These are phyloP conservation scores for Pteruthius melanotis DNA, from an alignment of 2,113 vertebrate species.

Conservation along the genomic window DNA sequence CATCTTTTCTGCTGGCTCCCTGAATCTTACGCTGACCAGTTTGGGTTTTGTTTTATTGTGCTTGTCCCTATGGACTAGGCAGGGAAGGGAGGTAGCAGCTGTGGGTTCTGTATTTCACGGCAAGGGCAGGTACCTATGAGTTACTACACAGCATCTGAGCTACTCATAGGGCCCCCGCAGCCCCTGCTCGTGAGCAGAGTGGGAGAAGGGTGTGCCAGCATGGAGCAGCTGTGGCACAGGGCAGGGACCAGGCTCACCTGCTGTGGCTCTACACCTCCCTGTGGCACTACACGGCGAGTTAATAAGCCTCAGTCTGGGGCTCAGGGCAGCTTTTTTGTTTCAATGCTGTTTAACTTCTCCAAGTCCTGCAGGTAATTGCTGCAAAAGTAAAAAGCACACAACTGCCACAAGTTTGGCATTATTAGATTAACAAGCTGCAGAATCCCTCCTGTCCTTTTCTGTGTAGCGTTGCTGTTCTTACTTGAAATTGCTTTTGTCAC, in stretches of 20 bases:
- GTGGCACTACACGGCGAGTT: accelerated
- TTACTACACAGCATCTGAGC: not conserved
- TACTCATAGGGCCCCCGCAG: accelerated
- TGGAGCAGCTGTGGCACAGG: accelerated
- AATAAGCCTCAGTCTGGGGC: not conserved
- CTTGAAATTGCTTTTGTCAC: slow-evolving; percentile 25
- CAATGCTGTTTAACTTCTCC: not conserved
- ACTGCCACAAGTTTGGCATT: slow-evolving; percentile 21
- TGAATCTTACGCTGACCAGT: accelerated
- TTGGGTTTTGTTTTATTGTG: not conserved
- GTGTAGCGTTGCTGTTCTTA: not conserved
- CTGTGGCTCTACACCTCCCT: not conserved
- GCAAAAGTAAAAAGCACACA: not conserved
- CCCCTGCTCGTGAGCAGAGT: accelerated
- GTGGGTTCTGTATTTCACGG: not conserved
- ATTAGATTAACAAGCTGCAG: slow-evolving; percentile 23
- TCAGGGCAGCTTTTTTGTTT: not conserved
- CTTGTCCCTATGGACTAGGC: not conserved
- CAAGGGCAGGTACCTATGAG: not conserved
- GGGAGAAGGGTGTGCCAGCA: accelerated
- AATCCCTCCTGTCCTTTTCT: slow-evolving; percentile 18
- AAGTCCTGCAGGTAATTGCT: slow-evolving; percentile 30
- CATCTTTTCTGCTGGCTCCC: not conserved
- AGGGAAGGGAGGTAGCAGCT: not conserved
- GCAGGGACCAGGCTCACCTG: not conserved